A percentile compares a stretch with the other conserved stretches of the same genome.
phyloP scores from a whole-genome alignment of 2,888 invertebrate genomes.

The Lasioglossum zephyrum region DNA sequence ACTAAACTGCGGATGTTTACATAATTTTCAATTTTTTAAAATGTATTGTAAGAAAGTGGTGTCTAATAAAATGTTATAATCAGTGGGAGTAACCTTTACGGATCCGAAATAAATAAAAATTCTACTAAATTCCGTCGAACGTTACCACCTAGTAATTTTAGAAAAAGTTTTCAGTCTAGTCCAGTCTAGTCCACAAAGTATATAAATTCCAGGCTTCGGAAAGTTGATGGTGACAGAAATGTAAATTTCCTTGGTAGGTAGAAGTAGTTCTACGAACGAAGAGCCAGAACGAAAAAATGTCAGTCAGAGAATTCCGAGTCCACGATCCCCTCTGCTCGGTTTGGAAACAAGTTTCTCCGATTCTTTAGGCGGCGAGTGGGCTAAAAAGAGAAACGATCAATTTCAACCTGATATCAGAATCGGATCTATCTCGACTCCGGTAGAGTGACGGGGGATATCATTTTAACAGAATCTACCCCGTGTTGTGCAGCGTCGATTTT shows the following conservation, averaged over 20 bases:
- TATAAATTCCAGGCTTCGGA: background rate
- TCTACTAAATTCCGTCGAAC: too few species aligned
- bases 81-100: too few species aligned
- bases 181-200: background rate
- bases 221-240: background rate
- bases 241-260: background rate
- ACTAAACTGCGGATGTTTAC: too few species aligned
- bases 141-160: too few species aligned
- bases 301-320: background rate
- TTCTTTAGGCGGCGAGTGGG: conserved; percentile 17
- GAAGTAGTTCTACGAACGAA: background rate
- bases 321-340: background rate
- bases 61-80: too few species aligned
- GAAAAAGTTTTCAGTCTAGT: too few species aligned
- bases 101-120: too few species aligned
- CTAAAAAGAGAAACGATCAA: conserved; percentile 62
- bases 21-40: too few species aligned
- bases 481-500: conserved; percentile 78
- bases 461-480: conserved; percentile 83
- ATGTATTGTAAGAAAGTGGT: too few species aligned
- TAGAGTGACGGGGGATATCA: conserved; percentile 70
- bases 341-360: conserved; percentile 57
- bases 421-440: conserved; percentile 63
- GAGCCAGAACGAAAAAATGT: background rate
- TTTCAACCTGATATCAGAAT: conserved; percentile 70